Percentiles rank a stretch among this genome's conserved stretches.
Conservation (phyloP, 1,140 invertebrate genomes). For the Drosophila ficusphila region DNA sequence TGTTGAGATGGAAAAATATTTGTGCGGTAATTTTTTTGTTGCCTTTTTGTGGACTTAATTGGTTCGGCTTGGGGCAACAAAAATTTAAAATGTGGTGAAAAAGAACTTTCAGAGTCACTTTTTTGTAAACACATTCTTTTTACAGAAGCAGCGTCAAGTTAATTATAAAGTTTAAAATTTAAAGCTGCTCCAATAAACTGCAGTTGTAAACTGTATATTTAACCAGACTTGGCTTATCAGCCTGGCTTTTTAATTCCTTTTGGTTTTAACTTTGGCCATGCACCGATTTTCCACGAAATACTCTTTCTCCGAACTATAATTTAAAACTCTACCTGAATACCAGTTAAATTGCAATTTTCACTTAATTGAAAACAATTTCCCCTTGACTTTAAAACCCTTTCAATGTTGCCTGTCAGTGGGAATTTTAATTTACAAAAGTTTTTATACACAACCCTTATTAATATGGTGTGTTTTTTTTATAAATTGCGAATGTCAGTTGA, state of each 20-base stretch:
- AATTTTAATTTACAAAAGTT: constrained; percentile 44
- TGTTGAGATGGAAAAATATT: too few relatives aligned
- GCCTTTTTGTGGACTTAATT: too few relatives aligned
- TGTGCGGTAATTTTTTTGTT: too few relatives aligned
- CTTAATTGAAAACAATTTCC: constrained; percentile 39
- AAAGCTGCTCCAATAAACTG: background rate
- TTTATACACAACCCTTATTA: constrained; percentile 15
- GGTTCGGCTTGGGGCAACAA: too few relatives aligned
- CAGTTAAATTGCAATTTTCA: constrained; percentile 30
- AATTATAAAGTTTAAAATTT: background rate
- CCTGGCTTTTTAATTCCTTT: background rate
- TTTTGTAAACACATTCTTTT: too few relatives aligned
- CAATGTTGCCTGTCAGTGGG: constrained; percentile 57
- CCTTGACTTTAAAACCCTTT: constrained; percentile 59
- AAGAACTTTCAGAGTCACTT: too few relatives aligned
- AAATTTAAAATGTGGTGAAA: too few relatives aligned
- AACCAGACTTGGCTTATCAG: background rate
- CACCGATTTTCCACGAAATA: background rate
- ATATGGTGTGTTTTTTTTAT: constrained; percentile 9
- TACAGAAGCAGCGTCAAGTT: too few relatives aligned
- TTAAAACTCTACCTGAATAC: background rate
- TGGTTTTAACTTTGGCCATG: background rate
- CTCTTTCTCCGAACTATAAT: background rate
- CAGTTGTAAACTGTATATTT: background rate
- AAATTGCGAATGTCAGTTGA: constrained; percentile 73